phyloP scores from a whole-genome alignment of 2,797 vertebrate species.

The Macropodus opercularis region DNA sequence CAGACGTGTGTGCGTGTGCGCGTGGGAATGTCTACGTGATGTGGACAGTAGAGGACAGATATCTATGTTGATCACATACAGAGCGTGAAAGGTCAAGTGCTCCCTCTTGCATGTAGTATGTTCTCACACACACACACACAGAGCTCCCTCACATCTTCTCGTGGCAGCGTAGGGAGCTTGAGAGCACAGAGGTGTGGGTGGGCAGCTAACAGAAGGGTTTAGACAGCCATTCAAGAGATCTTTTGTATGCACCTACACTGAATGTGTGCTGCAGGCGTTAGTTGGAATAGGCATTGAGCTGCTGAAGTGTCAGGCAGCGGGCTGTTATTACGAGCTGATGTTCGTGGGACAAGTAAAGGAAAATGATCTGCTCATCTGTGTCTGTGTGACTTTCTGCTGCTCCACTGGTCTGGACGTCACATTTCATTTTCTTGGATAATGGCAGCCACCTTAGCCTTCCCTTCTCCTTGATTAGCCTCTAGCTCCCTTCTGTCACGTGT shows the following conservation, averaged over 20 bases:
- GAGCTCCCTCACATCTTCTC: slow-evolving; percentile 42
- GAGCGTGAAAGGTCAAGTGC: slow-evolving; percentile 78
- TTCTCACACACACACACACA: slow-evolving; percentile 17
- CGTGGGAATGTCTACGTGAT: slow-evolving; percentile 13
- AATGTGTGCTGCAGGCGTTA: slow-evolving; percentile 46
- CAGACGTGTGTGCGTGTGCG: slow-evolving; percentile 9
- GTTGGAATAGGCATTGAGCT: slow-evolving; percentile 55
- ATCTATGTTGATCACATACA: slow-evolving; percentile 77
- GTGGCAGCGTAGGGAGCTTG: slow-evolving; percentile 70
- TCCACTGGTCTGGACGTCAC: slow-evolving; percentile 32
- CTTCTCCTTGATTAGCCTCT: slow-evolving; percentile 53
- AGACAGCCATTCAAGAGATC: slow-evolving; percentile 52
- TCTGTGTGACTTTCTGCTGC: slow-evolving; percentile 12
- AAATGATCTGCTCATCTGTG: slow-evolving; percentile 39
- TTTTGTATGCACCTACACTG: slow-evolving; percentile 41
- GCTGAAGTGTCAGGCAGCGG: slow-evolving; percentile 51
- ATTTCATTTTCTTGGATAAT: slow-evolving; percentile 55
- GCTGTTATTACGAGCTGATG: slow-evolving; percentile 49
- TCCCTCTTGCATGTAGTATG: slow-evolving; percentile 53
- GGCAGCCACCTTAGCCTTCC: slow-evolving; percentile 40
- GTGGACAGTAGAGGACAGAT: slow-evolving; percentile 49
- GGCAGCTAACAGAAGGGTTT: slow-evolving; percentile 67
- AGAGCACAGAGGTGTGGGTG: slow-evolving; percentile 57
- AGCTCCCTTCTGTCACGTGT: slow-evolving; percentile 47
- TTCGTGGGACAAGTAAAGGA: slow-evolving; percentile 41